Percentiles rank a stretch among this genome's conserved stretches.
These are phyloP conservation scores for Dipodomys stephensi DNA, from an alignment of 2,113 vertebrate species.

Conservation along the genomic window DNA sequence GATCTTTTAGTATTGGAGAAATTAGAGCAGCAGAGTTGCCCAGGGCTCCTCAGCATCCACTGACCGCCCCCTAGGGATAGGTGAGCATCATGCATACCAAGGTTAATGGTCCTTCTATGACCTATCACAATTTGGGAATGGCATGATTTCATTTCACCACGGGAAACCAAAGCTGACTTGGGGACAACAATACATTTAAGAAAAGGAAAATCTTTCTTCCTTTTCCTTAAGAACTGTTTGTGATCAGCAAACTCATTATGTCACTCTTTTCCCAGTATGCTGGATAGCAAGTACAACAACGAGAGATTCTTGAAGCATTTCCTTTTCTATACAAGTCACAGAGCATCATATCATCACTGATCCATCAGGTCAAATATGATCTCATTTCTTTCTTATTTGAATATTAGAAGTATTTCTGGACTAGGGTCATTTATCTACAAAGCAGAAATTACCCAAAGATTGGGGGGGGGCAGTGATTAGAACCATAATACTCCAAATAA, in stretches of 20 bases:
- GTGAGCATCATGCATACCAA: not conserved
- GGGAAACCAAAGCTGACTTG: conserved; percentile 54
- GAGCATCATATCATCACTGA: conserved; percentile 70
- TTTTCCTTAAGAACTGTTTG: conserved; percentile 59
- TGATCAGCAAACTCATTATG: not conserved
- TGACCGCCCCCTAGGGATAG: not conserved
- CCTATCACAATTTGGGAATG: conserved; percentile 74
- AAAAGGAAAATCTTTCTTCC: conserved; percentile 57
- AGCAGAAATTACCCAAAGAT: conserved; percentile 72
- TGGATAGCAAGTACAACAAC: conserved; percentile 48
- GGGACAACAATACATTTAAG: conserved; percentile 47
- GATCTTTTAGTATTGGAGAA: not conserved
- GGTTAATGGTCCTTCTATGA: not conserved
- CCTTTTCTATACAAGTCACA: conserved; percentile 64
- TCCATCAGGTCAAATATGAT: conserved; percentile 68
- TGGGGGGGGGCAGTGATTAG: not conserved
- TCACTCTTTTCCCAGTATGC: conserved; percentile 16
- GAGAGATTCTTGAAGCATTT: conserved; percentile 52
- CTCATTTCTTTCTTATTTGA: conserved; percentile 61
- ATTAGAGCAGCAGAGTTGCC: not conserved
- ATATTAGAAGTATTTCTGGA: conserved; percentile 70
- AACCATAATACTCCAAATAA: conserved; percentile 52
- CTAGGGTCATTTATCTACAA: conserved; percentile 70
- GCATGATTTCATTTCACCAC: conserved; percentile 64
- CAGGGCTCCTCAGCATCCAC: not conserved